Conservation (phyloP, 2,888 invertebrate species). For the Vandiemenella viatica region DNA sequence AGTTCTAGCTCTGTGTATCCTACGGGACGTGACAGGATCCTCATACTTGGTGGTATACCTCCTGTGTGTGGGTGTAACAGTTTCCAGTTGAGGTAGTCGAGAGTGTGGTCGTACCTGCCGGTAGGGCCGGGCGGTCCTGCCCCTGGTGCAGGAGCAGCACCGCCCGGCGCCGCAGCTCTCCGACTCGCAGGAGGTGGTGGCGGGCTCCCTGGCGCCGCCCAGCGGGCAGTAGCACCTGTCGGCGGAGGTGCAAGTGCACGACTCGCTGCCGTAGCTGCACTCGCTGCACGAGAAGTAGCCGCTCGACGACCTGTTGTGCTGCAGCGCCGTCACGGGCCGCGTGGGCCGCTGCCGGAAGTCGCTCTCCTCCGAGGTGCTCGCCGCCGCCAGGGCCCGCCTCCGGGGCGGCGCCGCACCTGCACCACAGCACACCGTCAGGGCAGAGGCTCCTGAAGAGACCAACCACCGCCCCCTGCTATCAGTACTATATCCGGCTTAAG, state of each 20-base stretch:
- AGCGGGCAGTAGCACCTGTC: conserved; percentile 78
- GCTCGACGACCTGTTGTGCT: conserved; percentile 32
- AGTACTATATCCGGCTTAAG: too few species aligned
- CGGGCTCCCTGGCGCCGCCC: conserved; percentile 29
- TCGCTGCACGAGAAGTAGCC: conserved; percentile 77
- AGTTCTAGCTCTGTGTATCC: too few species aligned
- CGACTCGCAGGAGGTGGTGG: conserved; percentile 50
- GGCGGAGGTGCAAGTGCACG: conserved; percentile 61
- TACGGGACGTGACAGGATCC: too few species aligned
- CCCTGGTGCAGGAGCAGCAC: not conserved
- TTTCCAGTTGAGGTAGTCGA: too few species aligned
- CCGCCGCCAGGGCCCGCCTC: conserved; percentile 22
- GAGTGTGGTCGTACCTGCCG: too few species aligned
- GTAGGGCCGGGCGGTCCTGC: not conserved
- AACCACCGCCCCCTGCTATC: too few species aligned
- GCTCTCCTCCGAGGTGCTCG: conserved; percentile 32
- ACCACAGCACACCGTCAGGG: too few species aligned
- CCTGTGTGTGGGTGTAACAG: too few species aligned
- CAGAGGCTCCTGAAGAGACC: too few species aligned
- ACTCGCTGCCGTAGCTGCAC: conserved; percentile 71
- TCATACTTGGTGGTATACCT: too few species aligned
- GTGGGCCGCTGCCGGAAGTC: conserved; percentile 24
- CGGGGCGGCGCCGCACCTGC: not conserved
- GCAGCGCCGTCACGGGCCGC: conserved; percentile 17
- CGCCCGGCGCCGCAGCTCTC: conserved; percentile 57